Evolutionary conservation across 2,888 invertebrate genomes (phyloP).

Genomic region (Torymus aiolomorphi): DNA sequence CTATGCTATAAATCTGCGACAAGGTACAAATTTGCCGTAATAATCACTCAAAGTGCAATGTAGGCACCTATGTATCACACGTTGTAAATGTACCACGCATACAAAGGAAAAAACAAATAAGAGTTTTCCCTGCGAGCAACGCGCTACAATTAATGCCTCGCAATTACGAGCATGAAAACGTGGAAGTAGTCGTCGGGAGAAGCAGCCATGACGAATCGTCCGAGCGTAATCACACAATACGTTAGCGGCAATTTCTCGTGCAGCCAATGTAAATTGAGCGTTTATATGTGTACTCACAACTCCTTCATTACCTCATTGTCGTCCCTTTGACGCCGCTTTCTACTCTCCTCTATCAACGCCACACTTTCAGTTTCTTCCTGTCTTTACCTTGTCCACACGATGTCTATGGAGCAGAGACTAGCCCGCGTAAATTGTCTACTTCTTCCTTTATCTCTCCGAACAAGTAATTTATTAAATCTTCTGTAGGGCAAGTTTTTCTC

Average conservation of each 20-base stretch:
- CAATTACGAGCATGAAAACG: no score
- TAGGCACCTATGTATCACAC: no score
- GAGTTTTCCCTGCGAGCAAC: no score
- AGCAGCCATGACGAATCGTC: neutral
- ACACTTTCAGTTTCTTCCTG: neutral
- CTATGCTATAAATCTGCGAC: no score
- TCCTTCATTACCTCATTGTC: slow-evolving; percentile 45
- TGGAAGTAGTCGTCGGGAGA: neutral
- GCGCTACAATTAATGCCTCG: no score
- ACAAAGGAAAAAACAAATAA: no score
- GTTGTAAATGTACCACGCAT: no score
- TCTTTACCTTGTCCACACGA: neutral
- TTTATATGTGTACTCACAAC: neutral
- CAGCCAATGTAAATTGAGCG: slow-evolving; percentile 27
- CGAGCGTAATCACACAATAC: neutral
- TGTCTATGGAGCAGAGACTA: neutral
- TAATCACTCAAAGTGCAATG: no score
- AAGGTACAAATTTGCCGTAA: no score
- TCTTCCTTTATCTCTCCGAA: neutral
- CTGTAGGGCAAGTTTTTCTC: slow-evolving; percentile 11
- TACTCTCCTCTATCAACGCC: slow-evolving; percentile 29
- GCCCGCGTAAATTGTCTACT: neutral
- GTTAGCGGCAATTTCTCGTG: neutral
- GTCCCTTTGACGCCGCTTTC: slow-evolving; percentile 47
- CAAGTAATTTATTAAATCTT: slow-evolving; percentile 42